Base-by-base conservation (phyloP, 2,797 vertebrate species). In the Enteromius anoplus region DNA sequence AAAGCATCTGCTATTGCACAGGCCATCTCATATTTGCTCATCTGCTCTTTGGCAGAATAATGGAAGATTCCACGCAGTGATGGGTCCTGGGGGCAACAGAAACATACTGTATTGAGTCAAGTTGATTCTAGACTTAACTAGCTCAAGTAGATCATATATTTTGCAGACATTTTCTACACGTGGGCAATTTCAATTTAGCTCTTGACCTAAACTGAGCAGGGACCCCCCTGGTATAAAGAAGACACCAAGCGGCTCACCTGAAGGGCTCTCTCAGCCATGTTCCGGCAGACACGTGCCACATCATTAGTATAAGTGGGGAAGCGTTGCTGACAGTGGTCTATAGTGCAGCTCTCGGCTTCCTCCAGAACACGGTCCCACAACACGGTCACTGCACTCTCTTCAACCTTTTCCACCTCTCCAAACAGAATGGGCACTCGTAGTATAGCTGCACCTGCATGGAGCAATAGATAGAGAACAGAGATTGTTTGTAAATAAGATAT, bases 11-110 rank as follows among this genome's bases (percentile, higher is more conserved):
- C 97, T 32, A 99, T 98, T 2, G 96, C 94, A 75, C 97, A 95
- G 0, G 96, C 95, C 89, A 99, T 99, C 89, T 99, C 96, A 83
- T 97, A 99, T 85, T 99, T 99, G 2, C 97, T 99, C 97, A 99
- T 98, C 91, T 97, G 96, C 68, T 99, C 96, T 51, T 96, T 97
- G 15, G 94, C 96, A 15, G 98, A 98, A 92, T 96, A 99, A 87
- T 99, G 98, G 88, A 97, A 99, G 10, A 95, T 93, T 81, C 98
- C 98, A 88, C 91, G 95, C 82, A 98, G 89, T 1, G 97, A 96
- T 0, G 95, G 92, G 82, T 98, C 97, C 98, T 99, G 11, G 32
- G 85, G 88, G 45, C 42, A 37, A 86, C 21, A 87, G 5, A 66
- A 7, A 76, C 7, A 85, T 42, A 15, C 34, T 21, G 60, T 15